Base-by-base conservation (phyloP, 1,140 invertebrate species). In the Drosophila subpulchrella region DNA sequence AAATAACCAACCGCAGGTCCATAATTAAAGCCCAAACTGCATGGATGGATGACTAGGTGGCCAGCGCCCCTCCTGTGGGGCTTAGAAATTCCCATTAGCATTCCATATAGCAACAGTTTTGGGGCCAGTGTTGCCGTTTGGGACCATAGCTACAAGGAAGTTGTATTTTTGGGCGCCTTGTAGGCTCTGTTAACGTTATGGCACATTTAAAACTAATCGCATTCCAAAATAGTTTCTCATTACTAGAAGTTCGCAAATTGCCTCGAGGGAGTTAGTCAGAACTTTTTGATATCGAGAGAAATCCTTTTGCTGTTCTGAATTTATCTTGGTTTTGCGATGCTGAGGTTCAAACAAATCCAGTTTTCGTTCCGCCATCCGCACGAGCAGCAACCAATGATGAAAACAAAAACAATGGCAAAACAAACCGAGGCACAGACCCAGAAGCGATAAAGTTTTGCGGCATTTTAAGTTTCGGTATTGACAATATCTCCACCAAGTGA, bases 1-100 rank as follows among this genome's bases (percentile, higher is more conserved):
- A 57, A 67, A 74, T 55, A 75, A 62, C 41, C 10, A 42, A 32
- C 48, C 59, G n/a, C 44, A 66, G 32, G 48, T 42, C 48, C 32
- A 59, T 88, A 83, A 83, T 76, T 76, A 76, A 75, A 58, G 12
- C 10, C 17, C 27, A 50, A 41, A 41, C 30, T 30, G 36, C 47
- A 66, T 66, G 59, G 61, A 58, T 65, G 60, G 50, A 13, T 58
- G 50, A 7, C 38, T 12, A 50, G 46, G 10, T 48, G 58, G 11
- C 15, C n/a, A 11, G n/a, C 13, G 24, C 8, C 13, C 1, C 27
- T 32, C 39, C 20, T 44, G 11, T 34, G 39, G 48, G 34, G 12
- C 41, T 1, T 5, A 20, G 48, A 32, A 48, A 70, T 34, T 74
- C 54, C 68, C 66, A 32, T n/a, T 8, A 3, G 32, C 32, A 34